Conservation (phyloP, 2,888 invertebrate genomes). For the Apotomis betuletana region DNA sequence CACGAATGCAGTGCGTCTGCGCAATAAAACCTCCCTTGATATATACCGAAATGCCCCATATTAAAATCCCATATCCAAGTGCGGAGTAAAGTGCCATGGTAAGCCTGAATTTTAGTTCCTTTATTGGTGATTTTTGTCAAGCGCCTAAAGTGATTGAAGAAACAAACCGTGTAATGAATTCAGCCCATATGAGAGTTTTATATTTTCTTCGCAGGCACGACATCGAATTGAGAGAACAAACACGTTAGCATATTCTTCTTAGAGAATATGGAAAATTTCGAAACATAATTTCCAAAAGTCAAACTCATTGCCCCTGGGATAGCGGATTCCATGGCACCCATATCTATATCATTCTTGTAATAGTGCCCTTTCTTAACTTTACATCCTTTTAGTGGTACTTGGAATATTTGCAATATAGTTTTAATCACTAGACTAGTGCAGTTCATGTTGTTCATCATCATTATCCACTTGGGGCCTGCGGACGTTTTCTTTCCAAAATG, state of each 20-base stretch:
- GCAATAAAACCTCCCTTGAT: no score
- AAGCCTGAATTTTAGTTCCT: no score
- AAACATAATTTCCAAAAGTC: neutral
- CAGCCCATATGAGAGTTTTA: no score
- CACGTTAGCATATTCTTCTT: neutral
- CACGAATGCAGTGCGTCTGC: no score
- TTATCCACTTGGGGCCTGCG: constrained; percentile 1
- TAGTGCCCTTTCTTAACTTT: constrained; percentile 5
- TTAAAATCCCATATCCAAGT: no score
- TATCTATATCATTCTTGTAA: constrained; percentile 1
- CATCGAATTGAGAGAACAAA: neutral
- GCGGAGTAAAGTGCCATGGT: no score
- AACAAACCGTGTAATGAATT: no score
- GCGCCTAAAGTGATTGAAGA: no score
- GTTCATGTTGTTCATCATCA: constrained; percentile 1
- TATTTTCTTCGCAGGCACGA: neutral
- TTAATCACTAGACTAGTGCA: neutral
- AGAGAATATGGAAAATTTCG: neutral
- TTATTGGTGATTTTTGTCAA: no score
- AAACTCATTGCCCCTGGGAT: neutral
- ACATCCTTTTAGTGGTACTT: neutral
- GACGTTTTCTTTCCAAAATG: neutral
- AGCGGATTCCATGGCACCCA: neutral
- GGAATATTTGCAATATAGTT: neutral
- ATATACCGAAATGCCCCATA: no score